Conservation (phyloP, 2,113 vertebrate genomes). For the Cochlearius cochlearius region DNA sequence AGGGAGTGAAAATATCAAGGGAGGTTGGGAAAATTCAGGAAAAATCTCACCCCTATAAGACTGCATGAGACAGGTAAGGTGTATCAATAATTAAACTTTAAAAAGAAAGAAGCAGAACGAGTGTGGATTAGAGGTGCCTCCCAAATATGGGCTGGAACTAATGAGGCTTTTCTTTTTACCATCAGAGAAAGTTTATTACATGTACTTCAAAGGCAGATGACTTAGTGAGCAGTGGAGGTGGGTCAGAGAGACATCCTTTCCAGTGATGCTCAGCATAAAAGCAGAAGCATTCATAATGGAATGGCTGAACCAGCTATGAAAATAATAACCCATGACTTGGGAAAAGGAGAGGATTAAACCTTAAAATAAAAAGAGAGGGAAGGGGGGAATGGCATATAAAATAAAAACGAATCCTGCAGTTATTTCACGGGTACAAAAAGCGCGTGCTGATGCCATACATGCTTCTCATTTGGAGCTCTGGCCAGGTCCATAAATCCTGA, state of each 20-base stretch:
- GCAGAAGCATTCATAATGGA: neutral
- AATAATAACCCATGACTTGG: neutral
- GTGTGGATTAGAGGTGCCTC: slow-evolving; percentile 7
- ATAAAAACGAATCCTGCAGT: neutral
- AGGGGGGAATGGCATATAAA: neutral
- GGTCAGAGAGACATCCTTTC: slow-evolving; percentile 2
- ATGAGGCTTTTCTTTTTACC: slow-evolving; percentile 59
- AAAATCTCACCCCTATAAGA: neutral
- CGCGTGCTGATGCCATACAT: neutral
- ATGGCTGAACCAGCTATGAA: neutral
- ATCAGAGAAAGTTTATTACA: slow-evolving; percentile 55
- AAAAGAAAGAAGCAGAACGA: slow-evolving; percentile 16
- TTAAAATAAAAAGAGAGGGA: neutral
- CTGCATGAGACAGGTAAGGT: neutral
- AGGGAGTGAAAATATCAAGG: neutral
- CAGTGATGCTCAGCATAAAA: slow-evolving; percentile 13
- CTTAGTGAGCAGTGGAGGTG: slow-evolving; percentile 5
- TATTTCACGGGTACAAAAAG: neutral
- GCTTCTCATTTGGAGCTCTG: neutral
- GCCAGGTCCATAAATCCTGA: neutral
- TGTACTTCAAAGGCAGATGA: slow-evolving; percentile 64
- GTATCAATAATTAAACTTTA: slow-evolving; percentile 34
- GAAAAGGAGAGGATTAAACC: neutral
- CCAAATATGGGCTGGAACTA: slow-evolving; percentile 47
- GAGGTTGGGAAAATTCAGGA: neutral